phyloP scores from a whole-genome alignment of 2,888 invertebrate genomes.

The Pedicia rivosa region DNA sequence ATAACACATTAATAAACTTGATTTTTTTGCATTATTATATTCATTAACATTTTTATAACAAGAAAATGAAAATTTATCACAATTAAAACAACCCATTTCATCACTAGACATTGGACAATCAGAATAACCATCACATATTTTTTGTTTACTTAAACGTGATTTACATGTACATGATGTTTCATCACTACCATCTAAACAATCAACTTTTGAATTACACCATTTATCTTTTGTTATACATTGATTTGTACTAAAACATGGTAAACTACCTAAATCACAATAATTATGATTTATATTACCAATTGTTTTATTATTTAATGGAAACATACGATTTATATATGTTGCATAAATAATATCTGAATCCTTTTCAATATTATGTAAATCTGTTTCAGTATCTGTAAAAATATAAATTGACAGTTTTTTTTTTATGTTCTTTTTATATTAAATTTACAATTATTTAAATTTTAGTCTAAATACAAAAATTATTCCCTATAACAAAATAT shows the following conservation, averaged over 20 bases:
- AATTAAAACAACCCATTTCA: constrained; percentile 64
- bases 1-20: constrained; percentile 44
- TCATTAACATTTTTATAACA: constrained; percentile 39
- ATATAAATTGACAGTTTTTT: too few relatives aligned
- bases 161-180: constrained; percentile 58
- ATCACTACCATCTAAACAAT: constrained; percentile 65
- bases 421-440: too few relatives aligned
- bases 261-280: constrained; percentile 17
- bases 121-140: constrained; percentile 64
- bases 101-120: constrained; percentile 74
- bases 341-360: constrained; percentile 24
- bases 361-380: constrained; percentile 4
- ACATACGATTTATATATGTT: constrained; percentile 19
- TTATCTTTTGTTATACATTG: constrained; percentile 38
- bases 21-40: constrained; percentile 30
- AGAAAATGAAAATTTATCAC: constrained; percentile 44
- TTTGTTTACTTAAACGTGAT: constrained; percentile 43
- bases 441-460: too few relatives aligned
- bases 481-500: too few relatives aligned
- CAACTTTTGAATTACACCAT: constrained; percentile 57
- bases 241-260: constrained; percentile 22
- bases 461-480: too few relatives aligned
- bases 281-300: constrained; percentile 8
- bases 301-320: constrained; percentile 10
- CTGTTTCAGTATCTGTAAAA: neutral